Conservation (phyloP, 2,797 vertebrate genomes). For the Paramormyrops hopkinsi region DNA sequence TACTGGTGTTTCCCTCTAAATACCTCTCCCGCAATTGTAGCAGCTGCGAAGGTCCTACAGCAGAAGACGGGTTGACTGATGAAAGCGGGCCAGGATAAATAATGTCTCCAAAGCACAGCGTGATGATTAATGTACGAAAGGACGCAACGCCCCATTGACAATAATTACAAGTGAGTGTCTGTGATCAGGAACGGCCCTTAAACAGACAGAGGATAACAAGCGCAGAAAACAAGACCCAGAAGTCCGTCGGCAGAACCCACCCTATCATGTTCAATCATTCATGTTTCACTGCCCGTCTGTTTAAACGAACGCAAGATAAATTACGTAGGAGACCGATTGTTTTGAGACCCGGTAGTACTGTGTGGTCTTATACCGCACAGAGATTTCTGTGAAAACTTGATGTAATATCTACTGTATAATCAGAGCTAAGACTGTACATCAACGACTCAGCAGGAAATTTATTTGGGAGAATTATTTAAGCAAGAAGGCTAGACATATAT, state of each 20-base stretch:
- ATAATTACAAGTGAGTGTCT: constrained; percentile 40
- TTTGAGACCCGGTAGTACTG: background rate
- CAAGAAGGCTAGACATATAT: background rate
- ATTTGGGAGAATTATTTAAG: background rate
- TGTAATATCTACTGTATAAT: background rate
- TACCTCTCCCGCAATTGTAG: constrained; percentile 24
- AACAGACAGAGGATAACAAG: constrained; percentile 35
- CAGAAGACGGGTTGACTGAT: constrained; percentile 49
- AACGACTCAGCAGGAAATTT: background rate
- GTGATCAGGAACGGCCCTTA: constrained; percentile 39
- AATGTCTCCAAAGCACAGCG: constrained; percentile 40
- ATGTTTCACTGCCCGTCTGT: constrained; percentile 46
- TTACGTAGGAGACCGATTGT: background rate
- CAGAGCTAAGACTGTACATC: background rate
- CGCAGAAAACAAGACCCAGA: constrained; percentile 27
- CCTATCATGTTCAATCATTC: constrained; percentile 40
- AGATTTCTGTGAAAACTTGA: background rate
- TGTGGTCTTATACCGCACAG: background rate
- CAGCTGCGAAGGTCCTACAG: constrained; percentile 43
- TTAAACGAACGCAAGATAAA: constrained; percentile 36
- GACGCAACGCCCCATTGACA: constrained; percentile 44
- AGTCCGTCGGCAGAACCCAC: constrained; percentile 36
- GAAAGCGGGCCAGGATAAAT: constrained; percentile 31
- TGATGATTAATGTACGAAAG: constrained; percentile 48
- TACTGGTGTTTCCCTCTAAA: constrained; percentile 27